These are phyloP conservation scores for Ia io DNA, from an alignment of 2,113 vertebrate species.

Conservation along the genomic window DNA sequence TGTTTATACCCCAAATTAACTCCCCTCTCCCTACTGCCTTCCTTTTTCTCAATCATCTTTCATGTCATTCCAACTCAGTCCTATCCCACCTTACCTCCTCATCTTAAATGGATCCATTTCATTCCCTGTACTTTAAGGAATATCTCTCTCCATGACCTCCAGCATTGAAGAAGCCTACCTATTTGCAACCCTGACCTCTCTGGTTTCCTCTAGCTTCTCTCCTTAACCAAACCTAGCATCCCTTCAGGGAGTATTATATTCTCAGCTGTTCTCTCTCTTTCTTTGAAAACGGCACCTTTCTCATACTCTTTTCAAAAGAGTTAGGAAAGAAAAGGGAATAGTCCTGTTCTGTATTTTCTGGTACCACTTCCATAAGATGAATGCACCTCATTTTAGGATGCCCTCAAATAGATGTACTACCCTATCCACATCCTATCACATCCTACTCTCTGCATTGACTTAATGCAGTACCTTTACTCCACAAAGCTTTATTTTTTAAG, in stretches of 20 bases:
- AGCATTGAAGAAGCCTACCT: neutral
- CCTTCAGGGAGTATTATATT: neutral
- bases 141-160: neutral
- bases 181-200: neutral
- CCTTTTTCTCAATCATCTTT: neutral
- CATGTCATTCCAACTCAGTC: neutral
- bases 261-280: neutral
- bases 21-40: neutral
- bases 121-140: neutral
- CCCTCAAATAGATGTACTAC: neutral
- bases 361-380: neutral
- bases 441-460: neutral
- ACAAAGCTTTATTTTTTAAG: neutral
- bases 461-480: neutral
- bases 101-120: neutral
- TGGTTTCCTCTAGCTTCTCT: neutral
- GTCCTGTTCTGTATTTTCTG: neutral
- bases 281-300: neutral
- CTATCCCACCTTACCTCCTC: neutral
- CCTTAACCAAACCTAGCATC: neutral
- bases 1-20: neutral
- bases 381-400: neutral
- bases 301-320: constrained; percentile 15
- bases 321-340: neutral
- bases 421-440: neutral